Percentiles rank a stretch among this genome's conserved stretches.
Conservation (phyloP, 1,140 invertebrate species). For the Lamellibrachia luymesi region DNA sequence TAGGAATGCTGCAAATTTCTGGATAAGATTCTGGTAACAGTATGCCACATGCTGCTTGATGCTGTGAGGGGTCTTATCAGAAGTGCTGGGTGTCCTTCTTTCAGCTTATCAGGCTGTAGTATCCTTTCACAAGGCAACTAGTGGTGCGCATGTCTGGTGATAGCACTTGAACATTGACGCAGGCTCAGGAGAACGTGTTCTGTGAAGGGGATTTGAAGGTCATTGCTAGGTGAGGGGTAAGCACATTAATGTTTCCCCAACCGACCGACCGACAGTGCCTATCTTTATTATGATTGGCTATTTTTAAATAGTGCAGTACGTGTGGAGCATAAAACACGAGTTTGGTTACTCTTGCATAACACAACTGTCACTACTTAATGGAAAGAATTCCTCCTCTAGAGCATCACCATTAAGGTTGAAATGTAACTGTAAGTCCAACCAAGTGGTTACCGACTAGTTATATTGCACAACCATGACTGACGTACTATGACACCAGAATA, state of each 20-base stretch:
- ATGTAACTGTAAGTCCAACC: neutral
- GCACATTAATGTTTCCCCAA: neutral
- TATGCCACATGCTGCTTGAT: neutral
- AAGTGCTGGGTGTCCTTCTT: neutral
- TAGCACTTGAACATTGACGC: neutral
- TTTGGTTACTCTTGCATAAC: neutral
- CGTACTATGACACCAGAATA: neutral
- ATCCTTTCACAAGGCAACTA: neutral
- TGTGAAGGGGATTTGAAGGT: neutral
- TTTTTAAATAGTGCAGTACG: neutral
- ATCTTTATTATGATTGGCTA: neutral
- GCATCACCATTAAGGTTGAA: neutral
- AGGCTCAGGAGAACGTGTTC: neutral
- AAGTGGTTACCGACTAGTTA: neutral
- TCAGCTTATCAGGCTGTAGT: neutral
- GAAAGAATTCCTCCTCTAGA: neutral
- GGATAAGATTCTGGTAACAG: neutral
- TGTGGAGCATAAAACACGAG: neutral
- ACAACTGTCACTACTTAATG: neutral
- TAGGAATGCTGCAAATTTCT: constrained; percentile 1
- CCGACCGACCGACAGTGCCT: neutral
- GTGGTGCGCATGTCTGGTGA: neutral
- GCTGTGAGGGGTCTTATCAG: neutral
- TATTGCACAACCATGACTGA: neutral
- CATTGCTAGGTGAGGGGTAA: neutral